These are phyloP conservation scores for Oreochromis mossambicus DNA, from an alignment of 2,797 vertebrate genomes.

Conservation along the genomic window DNA sequence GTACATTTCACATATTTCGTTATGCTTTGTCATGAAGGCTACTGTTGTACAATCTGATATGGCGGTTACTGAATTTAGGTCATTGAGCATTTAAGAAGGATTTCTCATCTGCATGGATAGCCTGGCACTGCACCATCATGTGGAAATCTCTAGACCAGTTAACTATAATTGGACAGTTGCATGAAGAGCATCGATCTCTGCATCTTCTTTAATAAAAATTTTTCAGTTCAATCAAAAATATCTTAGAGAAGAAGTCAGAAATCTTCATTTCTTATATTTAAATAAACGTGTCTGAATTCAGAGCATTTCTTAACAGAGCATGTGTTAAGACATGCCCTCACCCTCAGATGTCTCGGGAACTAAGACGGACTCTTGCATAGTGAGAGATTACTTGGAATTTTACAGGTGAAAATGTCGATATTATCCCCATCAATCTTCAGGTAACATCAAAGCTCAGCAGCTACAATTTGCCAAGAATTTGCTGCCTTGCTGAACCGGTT, in stretches of 20 bases:
- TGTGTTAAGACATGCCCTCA: background rate
- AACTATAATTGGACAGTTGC: background rate
- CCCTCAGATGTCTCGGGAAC: background rate
- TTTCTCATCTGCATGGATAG: background rate
- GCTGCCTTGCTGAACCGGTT: background rate
- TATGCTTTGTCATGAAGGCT: background rate
- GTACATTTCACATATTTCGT: background rate
- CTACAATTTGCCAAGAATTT: conserved; percentile 34
- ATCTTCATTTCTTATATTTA: background rate
- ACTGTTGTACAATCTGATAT: conserved; percentile 6
- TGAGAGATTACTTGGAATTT: conserved; percentile 37
- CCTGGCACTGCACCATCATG: background rate
- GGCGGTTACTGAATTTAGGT: conserved; percentile 17
- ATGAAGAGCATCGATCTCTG: background rate
- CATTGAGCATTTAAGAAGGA: conserved; percentile 18
- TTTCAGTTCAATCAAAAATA: background rate
- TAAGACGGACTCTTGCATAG: conserved; percentile 22
- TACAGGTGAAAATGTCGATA: conserved; percentile 56
- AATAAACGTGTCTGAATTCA: background rate
- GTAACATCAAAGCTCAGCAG: conserved; percentile 36
- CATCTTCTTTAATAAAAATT: background rate
- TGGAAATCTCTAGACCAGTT: background rate
- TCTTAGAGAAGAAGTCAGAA: background rate
- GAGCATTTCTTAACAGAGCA: background rate
- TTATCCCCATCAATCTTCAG: conserved; percentile 26